These are phyloP conservation scores for Channa maculata DNA, from an alignment of 2,113 vertebrate genomes.

Conservation along the genomic window DNA sequence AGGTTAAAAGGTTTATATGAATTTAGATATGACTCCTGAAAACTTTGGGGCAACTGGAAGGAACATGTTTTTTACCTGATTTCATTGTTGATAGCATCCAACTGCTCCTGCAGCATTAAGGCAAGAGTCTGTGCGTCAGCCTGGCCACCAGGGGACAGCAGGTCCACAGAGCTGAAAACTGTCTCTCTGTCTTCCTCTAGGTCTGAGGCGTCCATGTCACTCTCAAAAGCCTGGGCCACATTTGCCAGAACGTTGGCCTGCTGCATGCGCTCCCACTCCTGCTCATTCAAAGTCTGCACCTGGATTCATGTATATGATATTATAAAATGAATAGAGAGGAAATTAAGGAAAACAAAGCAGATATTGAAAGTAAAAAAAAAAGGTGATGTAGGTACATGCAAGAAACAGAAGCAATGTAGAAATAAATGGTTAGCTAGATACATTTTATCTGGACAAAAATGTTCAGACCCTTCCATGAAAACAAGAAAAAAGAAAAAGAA, in stretches of 20 bases:
- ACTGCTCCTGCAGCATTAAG: slow-evolving; percentile 97
- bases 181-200: slow-evolving; percentile 93
- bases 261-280: slow-evolving; percentile 98
- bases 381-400: not conserved
- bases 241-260: slow-evolving; percentile 96
- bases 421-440: slow-evolving; percentile 1
- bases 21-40: too few species aligned
- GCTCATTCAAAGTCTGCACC: slow-evolving; percentile 97
- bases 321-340: not conserved
- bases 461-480: too few species aligned
- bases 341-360: not conserved
- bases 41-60: too few species aligned
- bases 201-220: slow-evolving; percentile 92
- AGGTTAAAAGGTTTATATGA: too few species aligned
- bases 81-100: slow-evolving; percentile 98
- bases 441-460: not conserved
- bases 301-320: slow-evolving; percentile 51
- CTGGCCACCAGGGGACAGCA: slow-evolving; percentile 95
- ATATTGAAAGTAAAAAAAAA: not conserved
- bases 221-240: slow-evolving; percentile 96
- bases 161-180: slow-evolving; percentile 92
- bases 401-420: not conserved
- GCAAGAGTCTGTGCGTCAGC: slow-evolving; percentile 97
- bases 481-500: too few species aligned
- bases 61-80: slow-evolving; percentile 85